A percentile compares a stretch with the other conserved stretches of the same genome.
phyloP scores from a whole-genome alignment of 2,797 vertebrate genomes.

The Helostoma temminkii region DNA sequence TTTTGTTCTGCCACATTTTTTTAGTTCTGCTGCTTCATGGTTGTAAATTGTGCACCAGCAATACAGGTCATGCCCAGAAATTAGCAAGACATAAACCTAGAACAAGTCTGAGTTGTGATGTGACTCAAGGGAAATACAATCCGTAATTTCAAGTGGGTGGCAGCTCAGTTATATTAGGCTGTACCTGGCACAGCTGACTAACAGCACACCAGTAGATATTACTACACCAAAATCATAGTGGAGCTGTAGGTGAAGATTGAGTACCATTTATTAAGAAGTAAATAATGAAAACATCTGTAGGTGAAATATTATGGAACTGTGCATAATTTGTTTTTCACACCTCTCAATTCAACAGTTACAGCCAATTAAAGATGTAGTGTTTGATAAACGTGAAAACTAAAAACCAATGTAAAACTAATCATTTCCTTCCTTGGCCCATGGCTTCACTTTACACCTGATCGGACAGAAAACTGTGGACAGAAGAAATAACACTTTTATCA shows the following conservation, averaged over 20 bases:
- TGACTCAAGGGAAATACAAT: neutral
- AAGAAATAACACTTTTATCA: conserved; percentile 16
- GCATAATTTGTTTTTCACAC: neutral
- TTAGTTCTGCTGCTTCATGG: no score
- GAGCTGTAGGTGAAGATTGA: neutral
- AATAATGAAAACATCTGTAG: neutral
- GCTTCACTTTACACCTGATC: conserved; percentile 16
- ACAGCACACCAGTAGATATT: neutral
- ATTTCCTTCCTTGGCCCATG: conserved; percentile 10
- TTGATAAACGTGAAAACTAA: no score
- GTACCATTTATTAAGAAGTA: neutral
- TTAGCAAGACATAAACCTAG: neutral
- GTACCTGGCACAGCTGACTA: neutral
- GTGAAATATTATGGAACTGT: conserved; percentile 1
- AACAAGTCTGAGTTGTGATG: neutral
- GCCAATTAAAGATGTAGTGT: conserved; percentile 11
- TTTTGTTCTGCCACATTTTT: no score
- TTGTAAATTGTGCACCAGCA: no score
- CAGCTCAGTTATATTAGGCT: neutral
- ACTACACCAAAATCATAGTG: neutral
- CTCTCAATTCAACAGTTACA: conserved; percentile 8
- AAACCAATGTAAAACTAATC: conserved; percentile 8
- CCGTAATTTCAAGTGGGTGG: neutral
- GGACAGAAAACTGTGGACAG: conserved; percentile 9
- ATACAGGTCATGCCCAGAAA: neutral